Evolutionary conservation across 1,140 invertebrate species (phyloP).

Genomic region (Riptortus pedestris): DNA sequence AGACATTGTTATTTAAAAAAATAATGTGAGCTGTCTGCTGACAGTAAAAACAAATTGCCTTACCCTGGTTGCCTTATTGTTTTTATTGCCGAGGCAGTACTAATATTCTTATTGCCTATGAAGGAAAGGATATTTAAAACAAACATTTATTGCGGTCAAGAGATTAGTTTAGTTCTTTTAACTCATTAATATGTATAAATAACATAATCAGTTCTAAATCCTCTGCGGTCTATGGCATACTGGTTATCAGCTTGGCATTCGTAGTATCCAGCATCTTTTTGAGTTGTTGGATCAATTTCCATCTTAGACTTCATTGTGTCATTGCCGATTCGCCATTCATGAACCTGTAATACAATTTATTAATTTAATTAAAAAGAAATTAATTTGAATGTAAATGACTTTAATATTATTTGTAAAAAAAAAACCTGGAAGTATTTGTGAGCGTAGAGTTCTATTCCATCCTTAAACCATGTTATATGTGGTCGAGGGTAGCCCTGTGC

Average conservation of each 20-base stretch:
- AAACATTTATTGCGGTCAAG: no score
- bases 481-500: slow-evolving; percentile 44
- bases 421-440: slow-evolving; percentile 48
- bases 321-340: slow-evolving; percentile 42
- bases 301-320: slow-evolving; percentile 46
- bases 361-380: background rate
- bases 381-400: background rate
- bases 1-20: no score
- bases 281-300: slow-evolving; percentile 48
- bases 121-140: no score
- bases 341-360: slow-evolving; percentile 39
- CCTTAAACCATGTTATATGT: slow-evolving; percentile 48
- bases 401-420: no score
- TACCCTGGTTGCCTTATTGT: no score
- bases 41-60: no score
- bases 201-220: slow-evolving; percentile 59
- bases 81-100: no score
- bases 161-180: no score
- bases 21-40: no score
- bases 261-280: slow-evolving; percentile 56
- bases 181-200: slow-evolving; percentile 53
- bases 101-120: no score
- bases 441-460: slow-evolving; percentile 46
- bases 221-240: slow-evolving; percentile 57
- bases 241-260: slow-evolving; percentile 67